phyloP scores from a whole-genome alignment of 1,140 invertebrate species.

The Olivierus martensii region DNA sequence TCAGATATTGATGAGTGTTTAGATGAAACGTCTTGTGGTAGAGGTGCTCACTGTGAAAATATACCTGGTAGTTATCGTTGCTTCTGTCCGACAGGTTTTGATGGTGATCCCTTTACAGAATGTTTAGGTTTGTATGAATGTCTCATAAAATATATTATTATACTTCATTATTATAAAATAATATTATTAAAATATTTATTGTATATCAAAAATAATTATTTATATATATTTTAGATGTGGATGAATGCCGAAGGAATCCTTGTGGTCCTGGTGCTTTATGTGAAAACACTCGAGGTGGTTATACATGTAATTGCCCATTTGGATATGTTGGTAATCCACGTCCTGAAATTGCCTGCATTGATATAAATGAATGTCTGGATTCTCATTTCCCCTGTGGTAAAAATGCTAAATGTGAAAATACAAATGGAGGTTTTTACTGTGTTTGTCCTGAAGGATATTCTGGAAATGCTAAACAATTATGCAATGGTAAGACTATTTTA shows the following conservation, averaged over 20 bases:
- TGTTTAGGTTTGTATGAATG: conserved; percentile 34
- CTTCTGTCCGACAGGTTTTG: conserved; percentile 60
- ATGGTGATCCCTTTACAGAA: conserved; percentile 59
- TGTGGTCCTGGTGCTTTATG: conserved; percentile 59
- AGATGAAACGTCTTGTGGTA: conserved; percentile 58
- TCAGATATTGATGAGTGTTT: conserved; percentile 76
- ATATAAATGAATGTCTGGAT: conserved; percentile 37
- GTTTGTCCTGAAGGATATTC: conserved; percentile 55
- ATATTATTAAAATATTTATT: neutral
- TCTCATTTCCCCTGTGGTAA: conserved; percentile 53
- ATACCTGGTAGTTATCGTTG: conserved; percentile 77
- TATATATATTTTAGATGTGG: conserved; percentile 34
- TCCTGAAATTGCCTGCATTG: conserved; percentile 26
- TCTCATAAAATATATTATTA: neutral
- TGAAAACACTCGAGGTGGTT: conserved; percentile 53
- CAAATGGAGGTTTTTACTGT: conserved; percentile 57
- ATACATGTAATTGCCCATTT: conserved; percentile 53
- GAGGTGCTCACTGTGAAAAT: conserved; percentile 66
- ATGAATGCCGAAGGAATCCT: conserved; percentile 50
- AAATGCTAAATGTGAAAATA: conserved; percentile 70
- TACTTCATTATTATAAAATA: neutral
- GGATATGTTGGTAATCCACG: conserved; percentile 57
- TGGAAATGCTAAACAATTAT: conserved; percentile 30
- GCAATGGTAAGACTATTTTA: conserved; percentile 12
- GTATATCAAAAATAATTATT: neutral